Evolutionary conservation across 2,113 vertebrate species (phyloP).

Genomic region (Brienomyrus brachyistius): DNA sequence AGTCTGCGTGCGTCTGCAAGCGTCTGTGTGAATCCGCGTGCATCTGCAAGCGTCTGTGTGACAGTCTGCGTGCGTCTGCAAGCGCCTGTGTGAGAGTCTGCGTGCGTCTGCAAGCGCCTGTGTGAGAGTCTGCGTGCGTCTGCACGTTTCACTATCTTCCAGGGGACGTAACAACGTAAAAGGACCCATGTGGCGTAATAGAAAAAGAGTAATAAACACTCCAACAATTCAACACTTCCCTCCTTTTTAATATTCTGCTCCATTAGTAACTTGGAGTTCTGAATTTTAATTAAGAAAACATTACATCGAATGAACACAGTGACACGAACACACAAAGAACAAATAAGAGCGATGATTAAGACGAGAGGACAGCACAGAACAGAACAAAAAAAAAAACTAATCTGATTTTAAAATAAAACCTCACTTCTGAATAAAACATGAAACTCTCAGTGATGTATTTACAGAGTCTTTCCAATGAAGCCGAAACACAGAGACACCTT

Average conservation of each 20-base stretch:
- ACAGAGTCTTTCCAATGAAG: neutral
- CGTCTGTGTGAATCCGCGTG: neutral
- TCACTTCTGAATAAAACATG: neutral
- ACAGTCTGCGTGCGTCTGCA: neutral
- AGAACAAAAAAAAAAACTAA: neutral
- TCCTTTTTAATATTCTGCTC: neutral
- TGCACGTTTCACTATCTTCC: neutral
- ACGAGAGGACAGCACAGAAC: neutral
- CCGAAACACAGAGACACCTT: neutral
- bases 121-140: neutral
- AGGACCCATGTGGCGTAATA: neutral
- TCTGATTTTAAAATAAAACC: neutral
- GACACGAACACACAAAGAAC: neutral
- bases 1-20: neutral
- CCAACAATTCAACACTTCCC: neutral
- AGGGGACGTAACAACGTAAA: neutral
- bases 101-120: no score
- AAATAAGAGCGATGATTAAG: neutral
- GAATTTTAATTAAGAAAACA: neutral
- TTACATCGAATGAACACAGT: neutral
- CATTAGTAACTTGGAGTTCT: neutral
- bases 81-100: neutral
- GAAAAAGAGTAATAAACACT: neutral
- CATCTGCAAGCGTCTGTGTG: neutral
- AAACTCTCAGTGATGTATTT: neutral